Base-by-base conservation (phyloP, 1,140 invertebrate species). In the Macrobrachium nipponense region DNA sequence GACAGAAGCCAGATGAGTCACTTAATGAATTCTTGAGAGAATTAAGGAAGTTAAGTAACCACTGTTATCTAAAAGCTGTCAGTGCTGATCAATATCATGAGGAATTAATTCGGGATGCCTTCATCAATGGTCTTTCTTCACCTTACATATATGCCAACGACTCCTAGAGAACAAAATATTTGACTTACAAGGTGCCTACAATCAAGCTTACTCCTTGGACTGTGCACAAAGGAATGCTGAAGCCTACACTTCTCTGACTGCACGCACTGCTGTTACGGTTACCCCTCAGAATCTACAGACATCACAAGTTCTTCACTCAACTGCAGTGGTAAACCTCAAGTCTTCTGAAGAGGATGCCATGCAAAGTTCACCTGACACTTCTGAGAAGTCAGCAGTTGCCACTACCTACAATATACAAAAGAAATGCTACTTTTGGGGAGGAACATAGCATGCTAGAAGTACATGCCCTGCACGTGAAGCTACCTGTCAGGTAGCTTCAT, bases 111-210 rank as follows among this genome's bases (percentile, higher is more conserved):
- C n/a, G 86, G 17, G 80, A 87, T 58, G 79, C 80, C 12, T 83
- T 88, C 64, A 88, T 88, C 36, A 85, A 43, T 44, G 85, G 87
- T 59, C 78, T 87, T 44, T 12, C 36, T 58, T 81, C 79, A 43
- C 20, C 36, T 3, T 44, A 18, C 14, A 88, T 88, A 27, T 64
- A n/a, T n/a, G 83, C 5, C 75, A 88, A 70, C 62, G 83, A 0
- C 83, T 66, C 8, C 27, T 87, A 43, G 84, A 88, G 44, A 88
- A 87, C 70, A 62, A 72, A 14, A 78, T 51, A 36, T 44, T 82
- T 23, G 80, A 76, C 43, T 61, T 87, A n/a, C 77, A 85, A 43
- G 62, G 59, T 36, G 87, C 68, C 0, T 79, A 62, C 14, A 68
- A 80, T 51, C 82, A 86, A 44, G 76, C 62, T 62, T 15, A 70